Base-by-base conservation (phyloP, 2,888 invertebrate species). In the Drosophila longiperda region DNA sequence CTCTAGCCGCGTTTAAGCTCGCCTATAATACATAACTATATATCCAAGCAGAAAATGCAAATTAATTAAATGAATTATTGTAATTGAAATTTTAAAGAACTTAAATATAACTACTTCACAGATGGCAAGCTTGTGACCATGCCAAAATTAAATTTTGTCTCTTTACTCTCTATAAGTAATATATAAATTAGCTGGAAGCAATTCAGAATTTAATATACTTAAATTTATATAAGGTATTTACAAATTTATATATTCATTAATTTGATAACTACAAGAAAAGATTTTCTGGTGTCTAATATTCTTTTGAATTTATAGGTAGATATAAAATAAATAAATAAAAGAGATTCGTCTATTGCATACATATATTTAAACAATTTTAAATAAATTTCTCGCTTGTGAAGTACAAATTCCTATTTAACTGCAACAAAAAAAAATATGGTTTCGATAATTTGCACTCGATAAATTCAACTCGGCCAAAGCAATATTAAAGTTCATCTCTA, bases 111-210 rank as follows among this genome's bases (percentile, higher is more conserved):
- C 67, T 68, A 74, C 74, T 79, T 62, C 58, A 65, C 68, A 79
- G 76, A 89, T 69, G 89, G 84, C 84, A 83, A 80, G 79, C 77
- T 89, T 89, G 82, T 89, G 82, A 83, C 84, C 40, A 82, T 89
- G 84, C 84, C 84, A 83, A 73, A 55, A 70, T 66, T 40, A 48
- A 55, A 20, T 29, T 34, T 40, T 53, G n/a, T 53, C 17, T 70
- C 33, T 34, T 69, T 69, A 45, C 23, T 45, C 15, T 23, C 15
- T 45, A 15, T 23, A 23, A 23, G 45, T 23, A 45, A 15, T 15
- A 45, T 23, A 23, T 23, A 23, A 45, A 23, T 45, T 15, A 45
- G 23, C 45, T 45, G 15, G 4, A 23, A 23, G 45, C 45, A 45
- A 45, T 45, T 45, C 23, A 8, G 45, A 23, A 23, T 45, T 45